These are phyloP conservation scores for Atherinomorus stipes DNA, from an alignment of 2,113 vertebrate genomes.

Conservation along the genomic window DNA sequence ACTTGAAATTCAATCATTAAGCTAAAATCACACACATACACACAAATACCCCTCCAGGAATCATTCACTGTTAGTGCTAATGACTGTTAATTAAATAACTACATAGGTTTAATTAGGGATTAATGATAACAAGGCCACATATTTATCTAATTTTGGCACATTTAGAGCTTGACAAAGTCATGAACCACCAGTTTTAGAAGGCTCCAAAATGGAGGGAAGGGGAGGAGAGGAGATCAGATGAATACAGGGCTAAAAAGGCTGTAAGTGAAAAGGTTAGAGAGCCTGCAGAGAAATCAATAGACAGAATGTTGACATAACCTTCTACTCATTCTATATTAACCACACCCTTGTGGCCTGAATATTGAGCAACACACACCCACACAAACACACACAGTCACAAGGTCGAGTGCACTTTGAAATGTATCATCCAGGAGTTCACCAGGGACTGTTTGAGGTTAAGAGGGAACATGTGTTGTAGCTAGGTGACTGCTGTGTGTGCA, in stretches of 20 bases:
- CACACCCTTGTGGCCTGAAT: slow-evolving; percentile 49
- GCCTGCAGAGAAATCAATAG: slow-evolving; percentile 62
- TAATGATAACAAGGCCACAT: slow-evolving; percentile 15
- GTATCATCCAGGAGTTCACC: slow-evolving; percentile 37
- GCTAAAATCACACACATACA: not conserved
- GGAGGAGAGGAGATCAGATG: not conserved
- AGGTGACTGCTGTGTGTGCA: slow-evolving; percentile 4
- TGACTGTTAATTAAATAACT: slow-evolving; percentile 35
- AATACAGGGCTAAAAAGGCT: slow-evolving; percentile 29
- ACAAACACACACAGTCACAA: slow-evolving; percentile 32
- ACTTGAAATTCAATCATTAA: not conserved
- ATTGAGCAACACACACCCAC: slow-evolving; percentile 17
- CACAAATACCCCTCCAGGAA: not conserved
- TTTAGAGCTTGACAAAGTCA: slow-evolving; percentile 9
- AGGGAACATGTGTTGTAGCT: slow-evolving; percentile 40
- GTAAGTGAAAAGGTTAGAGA: slow-evolving; percentile 51
- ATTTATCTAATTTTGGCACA: slow-evolving; percentile 20
- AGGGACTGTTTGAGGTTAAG: slow-evolving; percentile 34
- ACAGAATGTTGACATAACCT: slow-evolving; percentile 67
- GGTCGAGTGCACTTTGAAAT: slow-evolving; percentile 48
- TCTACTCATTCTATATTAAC: slow-evolving; percentile 63
- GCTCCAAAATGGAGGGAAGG: not conserved
- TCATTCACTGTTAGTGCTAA: slow-evolving; percentile 12
- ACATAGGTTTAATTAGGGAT: slow-evolving; percentile 23
- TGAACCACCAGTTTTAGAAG: slow-evolving; percentile 6